A percentile compares a stretch with the other conserved stretches of the same genome.
phyloP scores from a whole-genome alignment of 1,140 invertebrate genomes.

The Drosophila varians region DNA sequence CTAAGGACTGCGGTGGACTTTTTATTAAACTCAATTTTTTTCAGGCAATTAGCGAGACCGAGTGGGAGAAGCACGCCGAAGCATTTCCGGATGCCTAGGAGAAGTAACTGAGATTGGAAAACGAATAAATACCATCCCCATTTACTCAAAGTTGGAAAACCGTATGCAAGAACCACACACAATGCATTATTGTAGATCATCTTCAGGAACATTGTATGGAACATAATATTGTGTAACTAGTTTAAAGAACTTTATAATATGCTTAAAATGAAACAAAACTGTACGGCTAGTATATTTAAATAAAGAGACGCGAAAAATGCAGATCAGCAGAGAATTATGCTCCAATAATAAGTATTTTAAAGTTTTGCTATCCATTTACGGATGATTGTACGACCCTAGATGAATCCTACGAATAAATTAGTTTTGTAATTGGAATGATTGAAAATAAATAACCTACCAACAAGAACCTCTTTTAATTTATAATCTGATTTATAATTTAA shows the following conservation, averaged over 20 bases:
- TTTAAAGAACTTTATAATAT: slow-evolving; percentile 12
- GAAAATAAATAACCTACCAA: slow-evolving; percentile 24
- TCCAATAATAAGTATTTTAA: slow-evolving; percentile 1
- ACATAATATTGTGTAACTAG: slow-evolving; percentile 14
- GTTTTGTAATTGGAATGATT: slow-evolving; percentile 20
- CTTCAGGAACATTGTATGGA: slow-evolving; percentile 24
- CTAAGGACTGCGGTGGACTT: too few relatives aligned
- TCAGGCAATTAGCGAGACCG: slow-evolving; percentile 64
- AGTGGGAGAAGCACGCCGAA: slow-evolving; percentile 56
- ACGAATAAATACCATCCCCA: background rate
- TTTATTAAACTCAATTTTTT: slow-evolving; percentile 47
- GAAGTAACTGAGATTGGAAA: slow-evolving; percentile 11
- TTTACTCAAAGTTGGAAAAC: background rate
- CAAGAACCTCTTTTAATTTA: background rate
- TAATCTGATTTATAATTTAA: too few relatives aligned
- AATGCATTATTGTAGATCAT: slow-evolving; percentile 6
- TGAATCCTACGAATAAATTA: slow-evolving; percentile 39
- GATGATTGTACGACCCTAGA: slow-evolving; percentile 28
- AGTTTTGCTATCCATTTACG: background rate
- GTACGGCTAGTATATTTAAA: background rate
- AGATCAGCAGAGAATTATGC: slow-evolving; percentile 3
- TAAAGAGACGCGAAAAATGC: background rate
- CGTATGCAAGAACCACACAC: background rate
- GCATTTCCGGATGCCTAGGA: background rate
- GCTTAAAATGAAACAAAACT: background rate